Conservation (phyloP, 1,140 invertebrate species). For the Macrocentrus cingulum region DNA sequence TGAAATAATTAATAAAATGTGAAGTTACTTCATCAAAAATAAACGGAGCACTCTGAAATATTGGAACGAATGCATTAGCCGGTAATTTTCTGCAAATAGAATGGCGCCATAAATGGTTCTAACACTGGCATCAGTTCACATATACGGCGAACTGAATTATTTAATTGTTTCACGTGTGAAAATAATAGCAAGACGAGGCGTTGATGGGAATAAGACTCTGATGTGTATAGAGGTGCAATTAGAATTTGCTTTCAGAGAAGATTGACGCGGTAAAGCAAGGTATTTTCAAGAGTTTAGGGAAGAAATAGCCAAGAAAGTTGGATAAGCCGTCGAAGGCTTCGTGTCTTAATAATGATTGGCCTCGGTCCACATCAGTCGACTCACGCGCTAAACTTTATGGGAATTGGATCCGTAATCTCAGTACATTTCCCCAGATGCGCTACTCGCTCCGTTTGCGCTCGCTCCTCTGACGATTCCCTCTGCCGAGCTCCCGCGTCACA, state of each 20-base stretch:
- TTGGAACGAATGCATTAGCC: constrained; percentile 30
- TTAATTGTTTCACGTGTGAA: too few species aligned
- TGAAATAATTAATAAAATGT: too few species aligned
- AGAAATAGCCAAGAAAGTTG: constrained; percentile 18
- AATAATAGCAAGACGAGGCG: too few species aligned
- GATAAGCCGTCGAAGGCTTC: constrained; percentile 9
- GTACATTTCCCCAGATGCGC: constrained; percentile 51
- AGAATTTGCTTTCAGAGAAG: too few species aligned
- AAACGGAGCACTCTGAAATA: constrained; percentile 36
- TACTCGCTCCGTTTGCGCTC: constrained; percentile 17
- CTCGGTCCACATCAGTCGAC: constrained; percentile 39
- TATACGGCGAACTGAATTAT: too few species aligned
- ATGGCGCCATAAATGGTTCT: background rate
- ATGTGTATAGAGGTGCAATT: too few species aligned
- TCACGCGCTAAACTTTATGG: constrained; percentile 55
- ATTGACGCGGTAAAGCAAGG: background rate
- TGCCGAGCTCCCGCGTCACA: background rate
- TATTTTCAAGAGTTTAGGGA: background rate
- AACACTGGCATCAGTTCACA: too few species aligned
- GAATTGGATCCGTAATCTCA: constrained; percentile 56
- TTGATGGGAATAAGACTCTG: too few species aligned
- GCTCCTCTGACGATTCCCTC: constrained; percentile 5
- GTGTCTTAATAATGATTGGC: constrained; percentile 54
- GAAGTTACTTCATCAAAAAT: constrained; percentile 33
- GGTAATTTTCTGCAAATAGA: constrained; percentile 17